These are phyloP conservation scores for Sorex maritimensis DNA, from an alignment of 2,797 vertebrate genomes.

Conservation along the genomic window DNA sequence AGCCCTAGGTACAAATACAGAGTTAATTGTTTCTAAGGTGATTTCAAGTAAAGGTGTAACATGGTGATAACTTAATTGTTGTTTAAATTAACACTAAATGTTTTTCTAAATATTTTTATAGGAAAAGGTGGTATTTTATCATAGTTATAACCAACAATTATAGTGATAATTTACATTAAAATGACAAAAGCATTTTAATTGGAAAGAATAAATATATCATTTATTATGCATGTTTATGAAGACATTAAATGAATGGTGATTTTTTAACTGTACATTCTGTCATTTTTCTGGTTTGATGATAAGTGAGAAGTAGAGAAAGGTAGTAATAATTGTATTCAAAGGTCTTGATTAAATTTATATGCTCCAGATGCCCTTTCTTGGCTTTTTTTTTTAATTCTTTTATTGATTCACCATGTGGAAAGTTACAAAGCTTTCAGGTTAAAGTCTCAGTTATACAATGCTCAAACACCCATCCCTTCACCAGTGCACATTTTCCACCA, in stretches of 20 bases:
- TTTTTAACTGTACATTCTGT: background rate
- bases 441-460: too few relatives aligned
- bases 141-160: background rate
- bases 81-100: slow-evolving; percentile 3
- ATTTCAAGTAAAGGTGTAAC: slow-evolving; percentile 40
- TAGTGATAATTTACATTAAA: background rate
- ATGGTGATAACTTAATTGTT: slow-evolving; percentile 24
- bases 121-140: slow-evolving; percentile 15
- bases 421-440: too few relatives aligned
- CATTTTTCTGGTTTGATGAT: background rate
- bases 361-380: background rate
- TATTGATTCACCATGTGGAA: too few relatives aligned
- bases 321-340: background rate
- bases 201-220: background rate
- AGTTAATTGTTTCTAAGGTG: slow-evolving; percentile 51
- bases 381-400: background rate
- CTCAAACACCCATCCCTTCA: too few relatives aligned
- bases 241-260: background rate
- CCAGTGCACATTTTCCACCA: too few relatives aligned
- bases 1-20: background rate
- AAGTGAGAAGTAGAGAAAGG: background rate
- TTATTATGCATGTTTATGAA: background rate
- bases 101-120: slow-evolving; percentile 54
- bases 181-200: slow-evolving; percentile 1
- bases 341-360: background rate